Conservation (phyloP, 23 tunicate genomes). For the Corella eumyota region DNA sequence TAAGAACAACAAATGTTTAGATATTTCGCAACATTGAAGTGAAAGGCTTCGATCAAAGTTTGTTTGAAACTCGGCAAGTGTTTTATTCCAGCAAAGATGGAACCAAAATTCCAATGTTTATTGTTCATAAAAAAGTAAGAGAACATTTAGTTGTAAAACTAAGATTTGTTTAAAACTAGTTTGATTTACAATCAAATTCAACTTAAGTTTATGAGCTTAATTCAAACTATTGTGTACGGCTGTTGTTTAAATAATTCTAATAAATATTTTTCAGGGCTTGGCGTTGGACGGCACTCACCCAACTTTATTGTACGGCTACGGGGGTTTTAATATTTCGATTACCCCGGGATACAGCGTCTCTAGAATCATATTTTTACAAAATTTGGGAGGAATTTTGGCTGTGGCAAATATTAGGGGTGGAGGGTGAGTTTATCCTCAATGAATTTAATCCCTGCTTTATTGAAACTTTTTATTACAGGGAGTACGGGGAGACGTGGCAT, state of each 20-base stretch:
- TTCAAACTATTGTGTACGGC: no score
- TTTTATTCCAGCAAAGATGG: constrained; percentile 96
- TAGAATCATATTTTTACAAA: constrained; percentile 63
- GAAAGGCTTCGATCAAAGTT: constrained; percentile 56
- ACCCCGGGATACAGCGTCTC: constrained; percentile 94
- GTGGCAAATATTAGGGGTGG: constrained; percentile 99
- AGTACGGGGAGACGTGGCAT: constrained; percentile 97
- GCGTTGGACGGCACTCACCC: constrained; percentile 67
- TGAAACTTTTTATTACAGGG: constrained; percentile 20
- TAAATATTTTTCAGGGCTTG: constrained; percentile 48
- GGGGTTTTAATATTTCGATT: constrained; percentile 92
- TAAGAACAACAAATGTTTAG: no score
- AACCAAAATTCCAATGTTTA: constrained; percentile 98
- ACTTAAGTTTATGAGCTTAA: no score
- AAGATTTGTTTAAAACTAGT: no score
- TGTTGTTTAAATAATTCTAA: no score
- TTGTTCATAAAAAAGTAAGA: constrained; percentile 77
- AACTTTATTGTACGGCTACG: constrained; percentile 87
- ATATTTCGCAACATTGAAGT: constrained; percentile 84
- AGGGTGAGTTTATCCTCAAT: constrained; percentile 22
- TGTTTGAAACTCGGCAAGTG: constrained; percentile 81
- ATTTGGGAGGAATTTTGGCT: constrained; percentile 78
- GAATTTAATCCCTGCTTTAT: neutral
- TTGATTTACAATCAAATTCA: no score
- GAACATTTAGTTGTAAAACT: neutral